Percentiles rank a stretch among this genome's conserved stretches.
phyloP scores from a whole-genome alignment of 2,797 vertebrate species.

The Gephyroberyx darwinii region DNA sequence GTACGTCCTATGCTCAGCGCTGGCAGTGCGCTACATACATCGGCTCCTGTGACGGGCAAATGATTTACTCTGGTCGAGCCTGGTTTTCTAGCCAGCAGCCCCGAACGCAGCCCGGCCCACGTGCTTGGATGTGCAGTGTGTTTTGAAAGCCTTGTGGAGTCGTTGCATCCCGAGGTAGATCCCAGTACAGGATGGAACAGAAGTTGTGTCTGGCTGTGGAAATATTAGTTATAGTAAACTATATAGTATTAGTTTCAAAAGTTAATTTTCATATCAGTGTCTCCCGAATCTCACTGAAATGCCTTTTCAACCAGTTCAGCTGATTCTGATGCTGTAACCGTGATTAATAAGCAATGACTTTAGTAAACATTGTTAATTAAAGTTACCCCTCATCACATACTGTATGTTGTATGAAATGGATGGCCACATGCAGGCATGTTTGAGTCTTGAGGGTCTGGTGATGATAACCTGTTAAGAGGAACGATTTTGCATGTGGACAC shows the following conservation, averaged over 20 bases:
- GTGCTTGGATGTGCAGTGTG: constrained; percentile 2
- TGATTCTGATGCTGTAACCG: no score
- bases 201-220: constrained; percentile 42
- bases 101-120: constrained; percentile 20
- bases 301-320: constrained; percentile 14
- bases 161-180: constrained; percentile 17
- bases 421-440: no score
- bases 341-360: no score
- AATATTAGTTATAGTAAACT: constrained; percentile 31
- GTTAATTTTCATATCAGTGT: constrained; percentile 4
- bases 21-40: constrained; percentile 10
- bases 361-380: no score
- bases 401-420: no score
- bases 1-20: neutral
- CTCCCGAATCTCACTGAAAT: constrained; percentile 1
- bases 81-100: constrained; percentile 16
- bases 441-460: no score
- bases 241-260: no score
- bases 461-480: no score
- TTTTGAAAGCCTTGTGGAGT: constrained; percentile 31
- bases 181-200: constrained; percentile 42
- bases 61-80: constrained; percentile 37
- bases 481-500: no score
- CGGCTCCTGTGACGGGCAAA: constrained; percentile 33
- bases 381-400: no score